phyloP scores from a whole-genome alignment of 2,113 vertebrate species.

The Poeciliopsis occidentalis region DNA sequence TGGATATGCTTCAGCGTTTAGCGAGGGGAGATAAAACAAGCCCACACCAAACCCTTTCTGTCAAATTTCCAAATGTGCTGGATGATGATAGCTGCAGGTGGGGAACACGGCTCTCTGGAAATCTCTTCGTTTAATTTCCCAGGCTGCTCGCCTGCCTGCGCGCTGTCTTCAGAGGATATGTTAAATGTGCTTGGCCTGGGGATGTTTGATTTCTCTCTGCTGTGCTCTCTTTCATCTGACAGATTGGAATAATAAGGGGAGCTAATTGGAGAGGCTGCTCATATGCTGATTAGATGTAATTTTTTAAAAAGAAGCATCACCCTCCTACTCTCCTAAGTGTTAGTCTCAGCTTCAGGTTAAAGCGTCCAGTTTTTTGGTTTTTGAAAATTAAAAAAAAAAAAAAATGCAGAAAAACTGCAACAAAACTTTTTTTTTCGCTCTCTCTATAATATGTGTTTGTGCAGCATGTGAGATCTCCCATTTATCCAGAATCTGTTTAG shows the following conservation, averaged over 20 bases:
- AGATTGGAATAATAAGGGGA: constrained; percentile 76
- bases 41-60: constrained; percentile 32
- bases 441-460: background rate
- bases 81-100: constrained; percentile 69
- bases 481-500: constrained; percentile 12
- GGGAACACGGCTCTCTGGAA: constrained; percentile 61
- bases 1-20: constrained; percentile 55
- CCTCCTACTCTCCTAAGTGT: constrained; percentile 19
- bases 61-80: constrained; percentile 42
- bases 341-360: constrained; percentile 2
- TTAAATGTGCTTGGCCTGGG: constrained; percentile 70
- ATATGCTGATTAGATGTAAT: constrained; percentile 60
- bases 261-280: constrained; percentile 76
- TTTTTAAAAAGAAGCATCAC: constrained; percentile 34
- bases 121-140: constrained; percentile 72
- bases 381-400: background rate
- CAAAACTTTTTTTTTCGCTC: background rate
- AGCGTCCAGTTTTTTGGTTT: background rate
- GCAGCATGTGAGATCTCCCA: background rate
- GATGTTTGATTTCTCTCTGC: constrained; percentile 76
- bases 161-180: constrained; percentile 65
- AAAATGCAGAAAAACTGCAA: constrained; percentile 18
- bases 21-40: constrained; percentile 50
- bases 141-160: constrained; percentile 39
- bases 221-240: constrained; percentile 71